Conservation (phyloP, 1,140 invertebrate species). For the Antheraea mylitta region DNA sequence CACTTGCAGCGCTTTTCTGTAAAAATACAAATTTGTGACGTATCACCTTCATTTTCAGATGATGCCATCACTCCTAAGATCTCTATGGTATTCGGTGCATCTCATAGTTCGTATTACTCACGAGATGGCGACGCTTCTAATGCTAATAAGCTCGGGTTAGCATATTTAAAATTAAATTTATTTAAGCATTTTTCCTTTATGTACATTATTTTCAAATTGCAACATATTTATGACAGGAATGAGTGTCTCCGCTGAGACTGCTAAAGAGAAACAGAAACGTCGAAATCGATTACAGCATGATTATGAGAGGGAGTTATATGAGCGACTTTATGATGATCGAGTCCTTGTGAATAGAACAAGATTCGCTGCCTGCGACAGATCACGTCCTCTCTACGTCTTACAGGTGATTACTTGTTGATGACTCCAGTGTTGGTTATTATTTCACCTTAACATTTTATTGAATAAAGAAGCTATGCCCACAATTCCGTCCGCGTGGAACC, state of each 20-base stretch:
- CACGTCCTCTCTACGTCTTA: slow-evolving; percentile 51
- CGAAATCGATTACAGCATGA: slow-evolving; percentile 41
- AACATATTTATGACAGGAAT: neutral
- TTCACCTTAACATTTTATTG: too few species aligned
- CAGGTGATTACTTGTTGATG: slow-evolving; percentile 33
- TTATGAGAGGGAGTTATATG: slow-evolving; percentile 59
- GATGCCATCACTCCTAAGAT: slow-evolving; percentile 41
- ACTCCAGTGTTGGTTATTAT: too few species aligned
- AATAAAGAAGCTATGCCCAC: too few species aligned
- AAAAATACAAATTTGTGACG: too few species aligned
- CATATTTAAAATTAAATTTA: neutral
- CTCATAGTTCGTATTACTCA: slow-evolving; percentile 31
- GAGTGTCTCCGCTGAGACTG: slow-evolving; percentile 40
- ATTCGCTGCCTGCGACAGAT: slow-evolving; percentile 62
- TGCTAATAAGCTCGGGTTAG: slow-evolving; percentile 27
- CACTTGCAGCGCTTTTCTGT: too few species aligned
- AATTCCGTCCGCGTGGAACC: too few species aligned
- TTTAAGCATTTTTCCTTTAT: too few species aligned
- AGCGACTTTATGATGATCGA: slow-evolving; percentile 48
- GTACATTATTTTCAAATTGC: neutral
- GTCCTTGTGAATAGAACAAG: slow-evolving; percentile 57
- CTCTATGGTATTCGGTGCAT: slow-evolving; percentile 39
- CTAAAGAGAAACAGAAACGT: slow-evolving; percentile 53
- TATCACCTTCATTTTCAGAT: slow-evolving; percentile 33
- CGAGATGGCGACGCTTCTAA: slow-evolving; percentile 34